Evolutionary conservation across 2,888 invertebrate genomes (phyloP).

Genomic region (Spodoptera exigua): DNA sequence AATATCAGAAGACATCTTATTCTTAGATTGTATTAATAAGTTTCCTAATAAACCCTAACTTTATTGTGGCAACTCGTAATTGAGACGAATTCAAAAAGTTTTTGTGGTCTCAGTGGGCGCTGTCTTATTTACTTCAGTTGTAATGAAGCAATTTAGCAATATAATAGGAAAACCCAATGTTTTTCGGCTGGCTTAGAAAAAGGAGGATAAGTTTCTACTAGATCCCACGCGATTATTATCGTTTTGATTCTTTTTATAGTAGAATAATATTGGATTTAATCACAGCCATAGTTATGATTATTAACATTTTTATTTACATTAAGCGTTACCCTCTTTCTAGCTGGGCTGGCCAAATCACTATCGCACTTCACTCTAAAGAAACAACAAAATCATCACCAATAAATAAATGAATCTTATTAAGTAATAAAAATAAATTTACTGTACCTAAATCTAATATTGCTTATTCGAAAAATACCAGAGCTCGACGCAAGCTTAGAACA

Average conservation of each 20-base stretch:
- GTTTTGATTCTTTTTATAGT: conserved; percentile 4
- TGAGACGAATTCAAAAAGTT: conserved; percentile 55
- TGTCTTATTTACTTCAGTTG: conserved; percentile 46
- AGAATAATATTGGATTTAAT: conserved; percentile 12
- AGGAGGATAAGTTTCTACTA: conserved; percentile 13
- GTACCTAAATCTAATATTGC: conserved; percentile 27
- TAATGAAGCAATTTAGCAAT: conserved; percentile 45
- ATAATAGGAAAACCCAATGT: conserved; percentile 25
- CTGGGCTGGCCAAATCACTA: too few relatives aligned
- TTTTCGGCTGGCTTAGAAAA: conserved; percentile 15
- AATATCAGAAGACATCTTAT: conserved; percentile 19
- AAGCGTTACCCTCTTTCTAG: too few relatives aligned
- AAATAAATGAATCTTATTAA: too few relatives aligned
- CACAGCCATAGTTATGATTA: conserved; percentile 5
- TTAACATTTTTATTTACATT: too few relatives aligned
- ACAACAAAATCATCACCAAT: too few relatives aligned
- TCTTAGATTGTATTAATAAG: conserved; percentile 33
- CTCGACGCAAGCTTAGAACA: conserved; percentile 34
- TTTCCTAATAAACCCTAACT: conserved; percentile 48
- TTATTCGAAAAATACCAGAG: conserved; percentile 35
- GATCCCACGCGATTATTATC: conserved; percentile 16
- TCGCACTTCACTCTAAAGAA: too few relatives aligned
- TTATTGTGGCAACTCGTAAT: conserved; percentile 45
- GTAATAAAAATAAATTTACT: conserved; percentile 11
- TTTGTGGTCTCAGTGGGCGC: conserved; percentile 42